Base-by-base conservation (phyloP, 2,113 vertebrate species). In the Mesembrinibis cayennensis region DNA sequence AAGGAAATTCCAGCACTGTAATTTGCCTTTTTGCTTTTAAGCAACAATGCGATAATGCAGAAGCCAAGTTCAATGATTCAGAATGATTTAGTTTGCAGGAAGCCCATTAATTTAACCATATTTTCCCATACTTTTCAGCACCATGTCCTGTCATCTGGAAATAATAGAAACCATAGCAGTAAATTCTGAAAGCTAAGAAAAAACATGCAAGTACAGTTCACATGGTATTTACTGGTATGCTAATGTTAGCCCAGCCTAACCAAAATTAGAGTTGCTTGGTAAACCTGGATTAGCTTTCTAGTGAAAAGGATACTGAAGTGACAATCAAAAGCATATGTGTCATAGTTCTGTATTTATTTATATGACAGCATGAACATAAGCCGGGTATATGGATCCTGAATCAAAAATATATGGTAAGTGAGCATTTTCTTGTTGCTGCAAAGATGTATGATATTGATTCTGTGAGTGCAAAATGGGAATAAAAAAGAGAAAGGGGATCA, bases 141-240 rank as follows among this genome's bases (percentile, higher is more conserved):
- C 97, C 87, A 93, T 98, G 97, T 97, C 78, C 95, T 96, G 93
- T 98, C 98, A 99, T 99, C 98, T 99, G 98, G 98, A 98, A 98
- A 98, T 98, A 98, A 99, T 99, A 98, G 95, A 98, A 97, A 94
- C 69, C 95, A 94, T 94, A 96, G 96, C 91, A 97, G 74, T 94
- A 97, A 97, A 98, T 97, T 97, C 77, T 96, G 23, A 97, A 97
- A 96, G 96, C 97, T 97, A 77, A 93, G 85, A 97, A 97, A 97
- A 90, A 82, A 29, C 49, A 80, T 63, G 36, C 76, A 94, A 93
- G 80, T 91, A 82, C 55, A 94, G 91, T 83, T 97, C 80, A 95
- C 59, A 2, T 69, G 30, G 84, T 97, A 94, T 97, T 98, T 98
- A 97, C 91, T 97, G 97, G 94, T 90, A 97, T 95, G 93, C 91